Evolutionary conservation across 2,888 invertebrate genomes (phyloP).

Genomic region (Criorhina ranunculi): DNA sequence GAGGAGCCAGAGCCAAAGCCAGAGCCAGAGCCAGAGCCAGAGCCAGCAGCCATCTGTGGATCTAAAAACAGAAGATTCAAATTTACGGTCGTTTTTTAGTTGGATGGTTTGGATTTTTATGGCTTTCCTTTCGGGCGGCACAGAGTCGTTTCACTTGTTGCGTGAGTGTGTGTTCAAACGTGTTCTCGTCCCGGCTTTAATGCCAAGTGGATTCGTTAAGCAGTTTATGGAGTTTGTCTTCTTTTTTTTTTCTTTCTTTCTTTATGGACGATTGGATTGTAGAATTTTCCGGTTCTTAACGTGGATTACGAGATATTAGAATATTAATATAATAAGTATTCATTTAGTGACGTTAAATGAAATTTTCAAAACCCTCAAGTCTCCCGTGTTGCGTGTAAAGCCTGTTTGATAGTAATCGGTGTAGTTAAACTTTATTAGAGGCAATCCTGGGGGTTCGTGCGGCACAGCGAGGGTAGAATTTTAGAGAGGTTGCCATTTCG

Average conservation of each 20-base stretch:
- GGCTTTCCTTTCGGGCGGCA: slow-evolving; percentile 45
- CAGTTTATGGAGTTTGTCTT: slow-evolving; percentile 19
- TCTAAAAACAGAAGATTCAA: slow-evolving; percentile 69
- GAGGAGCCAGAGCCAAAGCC: background rate
- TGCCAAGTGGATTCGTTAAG: slow-evolving; percentile 6
- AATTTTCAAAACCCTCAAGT: background rate
- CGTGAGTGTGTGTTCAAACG: slow-evolving; percentile 6
- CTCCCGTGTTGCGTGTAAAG: background rate
- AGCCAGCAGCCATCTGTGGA: slow-evolving; percentile 30
- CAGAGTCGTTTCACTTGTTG: slow-evolving; percentile 14
- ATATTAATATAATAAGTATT: slow-evolving; percentile 16
- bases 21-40: slow-evolving; percentile 1
- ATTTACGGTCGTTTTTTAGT: slow-evolving; percentile 76
- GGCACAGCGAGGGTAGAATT: too few species aligned
- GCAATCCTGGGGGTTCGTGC: too few species aligned
- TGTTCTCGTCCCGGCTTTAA: slow-evolving; percentile 9
- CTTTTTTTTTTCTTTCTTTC: too few species aligned
- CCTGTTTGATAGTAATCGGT: background rate
- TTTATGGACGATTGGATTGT: slow-evolving; percentile 21
- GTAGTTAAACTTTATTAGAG: background rate
- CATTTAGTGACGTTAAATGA: background rate
- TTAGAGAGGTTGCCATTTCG: too few species aligned
- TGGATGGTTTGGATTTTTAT: slow-evolving; percentile 63
- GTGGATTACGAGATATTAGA: slow-evolving; percentile 13
- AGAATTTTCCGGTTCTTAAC: slow-evolving; percentile 36